Percentiles rank a stretch among this genome's conserved stretches.
Conservation (phyloP, 2,888 invertebrate genomes). For the Scaptomyza parva region DNA sequence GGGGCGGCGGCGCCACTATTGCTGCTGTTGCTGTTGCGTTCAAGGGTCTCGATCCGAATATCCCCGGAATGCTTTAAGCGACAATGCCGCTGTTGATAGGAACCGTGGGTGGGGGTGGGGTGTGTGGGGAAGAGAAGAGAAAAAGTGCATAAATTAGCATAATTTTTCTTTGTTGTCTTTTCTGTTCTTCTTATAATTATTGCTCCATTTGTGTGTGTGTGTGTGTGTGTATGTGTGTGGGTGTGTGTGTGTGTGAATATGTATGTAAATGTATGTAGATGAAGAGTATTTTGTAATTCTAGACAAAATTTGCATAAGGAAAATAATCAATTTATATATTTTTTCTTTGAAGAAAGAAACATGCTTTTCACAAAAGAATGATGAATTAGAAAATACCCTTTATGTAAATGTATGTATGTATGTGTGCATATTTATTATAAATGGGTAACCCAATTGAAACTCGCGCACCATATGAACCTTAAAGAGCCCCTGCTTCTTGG, state of each 20-base stretch:
- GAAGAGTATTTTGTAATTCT: slow-evolving; percentile 7
- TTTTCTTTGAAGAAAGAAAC: no score
- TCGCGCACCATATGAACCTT: slow-evolving; percentile 66
- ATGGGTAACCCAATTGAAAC: slow-evolving; percentile 60
- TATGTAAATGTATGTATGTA: background rate
- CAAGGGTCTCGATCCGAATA: slow-evolving; percentile 88
- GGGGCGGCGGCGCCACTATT: slow-evolving; percentile 34
- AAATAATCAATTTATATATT: no score
- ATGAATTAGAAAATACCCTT: background rate
- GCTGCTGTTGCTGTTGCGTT: slow-evolving; percentile 72
- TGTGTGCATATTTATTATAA: slow-evolving; percentile 19
- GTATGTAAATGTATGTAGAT: slow-evolving; percentile 15
- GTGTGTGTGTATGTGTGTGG: background rate
- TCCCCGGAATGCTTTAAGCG: slow-evolving; percentile 92
- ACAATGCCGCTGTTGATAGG: slow-evolving; percentile 88
- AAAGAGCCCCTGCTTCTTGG: slow-evolving; percentile 14
- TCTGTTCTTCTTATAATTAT: background rate
- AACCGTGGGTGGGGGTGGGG: slow-evolving; percentile 7
- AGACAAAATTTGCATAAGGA: no score
- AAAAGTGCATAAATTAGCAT: slow-evolving; percentile 27
- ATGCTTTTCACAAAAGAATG: no score
- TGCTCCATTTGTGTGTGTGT: slow-evolving; percentile 28
- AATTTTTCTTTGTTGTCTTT: background rate
- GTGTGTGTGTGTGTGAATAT: slow-evolving; percentile 5
- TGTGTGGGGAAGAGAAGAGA: background rate